Conservation (phyloP, 2,113 vertebrate genomes). For the Sphyrna mokarran region DNA sequence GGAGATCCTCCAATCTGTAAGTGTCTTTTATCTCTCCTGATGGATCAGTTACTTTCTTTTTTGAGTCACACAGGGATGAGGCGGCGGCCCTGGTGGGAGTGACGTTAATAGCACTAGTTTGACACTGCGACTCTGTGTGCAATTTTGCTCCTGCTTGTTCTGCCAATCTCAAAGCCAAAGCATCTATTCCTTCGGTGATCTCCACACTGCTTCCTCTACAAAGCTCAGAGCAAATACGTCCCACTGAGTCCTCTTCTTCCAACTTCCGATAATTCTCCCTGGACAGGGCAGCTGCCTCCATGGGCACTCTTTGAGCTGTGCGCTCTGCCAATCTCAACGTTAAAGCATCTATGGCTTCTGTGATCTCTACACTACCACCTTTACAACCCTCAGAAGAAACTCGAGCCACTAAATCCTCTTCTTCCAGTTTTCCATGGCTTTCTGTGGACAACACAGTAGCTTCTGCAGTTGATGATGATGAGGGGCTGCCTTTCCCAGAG, state of each 20-base stretch:
- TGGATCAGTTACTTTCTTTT: constrained; percentile 58
- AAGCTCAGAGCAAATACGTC: constrained; percentile 40
- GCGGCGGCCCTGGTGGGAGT: constrained; percentile 46
- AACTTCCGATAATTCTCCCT: constrained; percentile 14
- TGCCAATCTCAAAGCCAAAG: constrained; percentile 52
- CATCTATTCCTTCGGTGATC: constrained; percentile 53
- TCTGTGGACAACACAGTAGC: constrained; percentile 57
- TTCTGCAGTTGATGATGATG: constrained; percentile 55
- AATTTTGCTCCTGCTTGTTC: constrained; percentile 53
- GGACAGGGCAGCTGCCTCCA: neutral
- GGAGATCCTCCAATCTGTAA: constrained; percentile 54
- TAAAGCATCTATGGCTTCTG: constrained; percentile 35
- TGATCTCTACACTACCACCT: constrained; percentile 12
- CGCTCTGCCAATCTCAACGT: constrained; percentile 21
- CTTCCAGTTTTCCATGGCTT: constrained; percentile 57
- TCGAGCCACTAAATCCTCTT: constrained; percentile 60
- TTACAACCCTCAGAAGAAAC: constrained; percentile 33
- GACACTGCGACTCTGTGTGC: constrained; percentile 44
- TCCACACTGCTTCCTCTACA: constrained; percentile 50
- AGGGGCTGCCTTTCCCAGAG: constrained; percentile 62
- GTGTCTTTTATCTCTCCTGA: constrained; percentile 49
- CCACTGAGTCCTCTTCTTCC: constrained; percentile 41
- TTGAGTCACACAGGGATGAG: constrained; percentile 59
- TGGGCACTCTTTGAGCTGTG: neutral
- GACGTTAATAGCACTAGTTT: constrained; percentile 41